Base-by-base conservation (phyloP, 2,113 vertebrate genomes). In the Indicator indicator region DNA sequence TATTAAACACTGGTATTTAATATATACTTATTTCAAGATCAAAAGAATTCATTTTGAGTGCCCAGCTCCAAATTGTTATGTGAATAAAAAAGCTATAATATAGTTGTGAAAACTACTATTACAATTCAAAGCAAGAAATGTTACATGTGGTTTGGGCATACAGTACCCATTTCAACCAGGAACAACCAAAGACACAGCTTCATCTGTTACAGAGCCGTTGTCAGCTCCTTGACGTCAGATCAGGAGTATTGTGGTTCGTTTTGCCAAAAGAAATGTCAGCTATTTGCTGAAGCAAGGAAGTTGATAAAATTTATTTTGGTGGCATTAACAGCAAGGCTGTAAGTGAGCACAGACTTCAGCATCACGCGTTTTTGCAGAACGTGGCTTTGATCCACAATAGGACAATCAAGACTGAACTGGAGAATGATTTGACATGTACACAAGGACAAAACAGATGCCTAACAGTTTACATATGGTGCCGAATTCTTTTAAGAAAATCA, bases 401-500 rank as follows among this genome's bases (percentile, higher is more conserved):
- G 89, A 96, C 94, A 97, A 97, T 97, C 96, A 96, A 91, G 94
- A 50, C 65, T 94, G 88, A 96, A 94, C 90, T 86, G 58, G 62
- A 78, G 86, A 69, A 82, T 92, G 93, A 96, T 97, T 96, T 96
- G 93, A 97, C 96, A 94, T 91, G 71, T 94, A 95, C 91, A 89
- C 91, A 90, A 94, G 91, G 92, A 92, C 81, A 95, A 96, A 97
- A 92, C 94, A 95, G 94, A 94, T 97, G 96, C 82, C 71, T 94
- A 95, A 95, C 93, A 95, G 87, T 81, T 97, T 91, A 87, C 94
- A 95, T 91, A 93, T 95, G 91, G 89, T 91, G 82, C 58, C 85
- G 83, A 87, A 84, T 88, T 85, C 86, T 94, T 94, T 89, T 55
- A 92, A 94, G 81, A 93, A 90, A 89, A 87, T 84, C 74, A 64